These are phyloP conservation scores for Alviniconcha marisindica DNA, from an alignment of 1,140 invertebrate genomes.

Conservation along the genomic window DNA sequence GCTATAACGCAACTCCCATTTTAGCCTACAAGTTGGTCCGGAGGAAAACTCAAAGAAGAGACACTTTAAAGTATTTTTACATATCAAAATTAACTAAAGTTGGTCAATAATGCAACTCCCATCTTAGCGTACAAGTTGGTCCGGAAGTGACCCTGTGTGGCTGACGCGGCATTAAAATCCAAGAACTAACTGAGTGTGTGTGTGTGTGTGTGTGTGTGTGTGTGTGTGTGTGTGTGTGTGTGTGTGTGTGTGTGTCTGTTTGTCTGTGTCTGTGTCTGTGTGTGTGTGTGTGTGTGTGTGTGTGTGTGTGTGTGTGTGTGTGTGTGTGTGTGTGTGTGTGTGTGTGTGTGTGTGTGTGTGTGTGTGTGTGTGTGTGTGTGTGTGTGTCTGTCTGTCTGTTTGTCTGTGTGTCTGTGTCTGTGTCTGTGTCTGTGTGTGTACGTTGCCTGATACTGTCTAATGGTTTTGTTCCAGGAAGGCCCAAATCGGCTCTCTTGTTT, in stretches of 20 bases:
- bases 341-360: constrained; percentile 62
- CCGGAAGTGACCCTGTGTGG: not conserved
- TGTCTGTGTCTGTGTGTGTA: not conserved
- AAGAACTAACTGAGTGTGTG: not conserved
- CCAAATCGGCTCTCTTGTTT: constrained; percentile 26
- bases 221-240: constrained; percentile 41
- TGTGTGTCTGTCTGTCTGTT: constrained; percentile 48
- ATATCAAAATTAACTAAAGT: too few relatives aligned
- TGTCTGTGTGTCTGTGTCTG: not conserved
- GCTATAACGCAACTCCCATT: too few relatives aligned
- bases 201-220: not conserved
- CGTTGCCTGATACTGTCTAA: not conserved
- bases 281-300: constrained; percentile 51
- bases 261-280: constrained; percentile 50
- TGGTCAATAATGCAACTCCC: too few relatives aligned
- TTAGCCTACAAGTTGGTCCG: not conserved
- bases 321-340: constrained; percentile 56
- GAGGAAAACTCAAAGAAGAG: not conserved
- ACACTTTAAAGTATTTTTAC: too few relatives aligned
- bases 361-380: constrained; percentile 61
- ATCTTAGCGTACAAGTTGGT: too few relatives aligned
- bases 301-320: constrained; percentile 51
- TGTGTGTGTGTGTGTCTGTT: constrained; percentile 57
- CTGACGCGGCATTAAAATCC: too few relatives aligned
- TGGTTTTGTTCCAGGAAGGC: constrained; percentile 30